These are phyloP conservation scores for Oxyteleia sp. DNA, from an alignment of 2,888 invertebrate genomes.

Conservation along the genomic window DNA sequence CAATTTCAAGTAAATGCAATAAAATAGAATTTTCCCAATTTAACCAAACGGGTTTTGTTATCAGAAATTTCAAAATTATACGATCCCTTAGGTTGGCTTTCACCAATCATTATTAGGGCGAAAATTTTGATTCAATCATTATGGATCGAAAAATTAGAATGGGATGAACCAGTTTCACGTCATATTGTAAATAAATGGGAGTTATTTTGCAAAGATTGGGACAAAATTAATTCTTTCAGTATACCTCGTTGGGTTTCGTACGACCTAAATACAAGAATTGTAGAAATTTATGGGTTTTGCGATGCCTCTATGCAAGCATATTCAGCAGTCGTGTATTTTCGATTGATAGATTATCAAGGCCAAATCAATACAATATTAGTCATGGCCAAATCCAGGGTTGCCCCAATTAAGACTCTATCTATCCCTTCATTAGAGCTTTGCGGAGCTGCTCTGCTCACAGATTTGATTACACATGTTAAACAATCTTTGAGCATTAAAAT, in stretches of 20 bases:
- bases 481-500: not conserved
- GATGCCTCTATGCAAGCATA: not conserved
- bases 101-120: not conserved
- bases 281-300: not conserved
- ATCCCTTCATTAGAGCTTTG: constrained; percentile 67
- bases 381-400: constrained; percentile 59
- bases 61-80: constrained; percentile 7
- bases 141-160: not conserved
- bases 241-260: not conserved
- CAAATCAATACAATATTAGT: not conserved
- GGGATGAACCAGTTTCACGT: constrained; percentile 1
- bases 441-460: constrained; percentile 38
- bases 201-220: not conserved
- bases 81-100: constrained; percentile 11
- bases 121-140: not conserved
- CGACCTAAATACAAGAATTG: too few relatives aligned
- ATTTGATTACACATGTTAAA: constrained; percentile 26
- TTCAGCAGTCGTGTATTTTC: not conserved
- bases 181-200: not conserved
- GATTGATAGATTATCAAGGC: not conserved
- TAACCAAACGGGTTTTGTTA: not conserved
- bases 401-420: constrained; percentile 49
- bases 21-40: not conserved
- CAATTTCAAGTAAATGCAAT: not conserved
- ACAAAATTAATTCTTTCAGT: not conserved